A percentile compares a stretch with the other conserved stretches of the same genome.
phyloP scores from a whole-genome alignment of 2,797 vertebrate species.

The Eulemur coronatus region DNA sequence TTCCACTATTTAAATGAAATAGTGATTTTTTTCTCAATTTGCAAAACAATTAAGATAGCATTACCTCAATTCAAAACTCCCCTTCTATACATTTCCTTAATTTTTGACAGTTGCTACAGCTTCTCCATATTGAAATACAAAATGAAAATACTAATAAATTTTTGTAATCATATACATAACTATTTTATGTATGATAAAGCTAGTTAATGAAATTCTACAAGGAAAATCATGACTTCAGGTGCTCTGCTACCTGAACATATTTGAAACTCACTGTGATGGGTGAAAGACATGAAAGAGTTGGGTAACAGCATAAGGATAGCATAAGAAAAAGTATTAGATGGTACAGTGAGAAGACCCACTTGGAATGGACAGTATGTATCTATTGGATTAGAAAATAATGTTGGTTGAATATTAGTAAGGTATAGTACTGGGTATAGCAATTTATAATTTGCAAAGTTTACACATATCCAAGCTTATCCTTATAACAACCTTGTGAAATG shows the following conservation, averaged over 20 bases:
- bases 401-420: neutral
- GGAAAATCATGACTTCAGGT: neutral
- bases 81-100: neutral
- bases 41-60: neutral
- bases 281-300: neutral
- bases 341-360: neutral
- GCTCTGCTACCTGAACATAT: neutral
- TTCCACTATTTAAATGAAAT: neutral
- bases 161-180: neutral
- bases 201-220: neutral
- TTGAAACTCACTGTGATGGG: neutral
- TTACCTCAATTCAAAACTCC: neutral
- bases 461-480: neutral
- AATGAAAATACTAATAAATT: neutral
- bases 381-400: neutral
- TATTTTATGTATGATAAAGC: neutral
- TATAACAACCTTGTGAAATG: neutral
- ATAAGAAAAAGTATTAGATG: neutral
- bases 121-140: slow-evolving; percentile 5
- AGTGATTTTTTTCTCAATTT: neutral
- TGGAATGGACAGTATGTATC: neutral
- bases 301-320: neutral
- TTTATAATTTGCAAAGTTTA: neutral
- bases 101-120: neutral
- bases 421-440: neutral